Evolutionary conservation across 2,797 vertebrate species (phyloP), one percentile per base, ranked within the genome.

Genomic region (Crocodylus rhombifer): DNA sequence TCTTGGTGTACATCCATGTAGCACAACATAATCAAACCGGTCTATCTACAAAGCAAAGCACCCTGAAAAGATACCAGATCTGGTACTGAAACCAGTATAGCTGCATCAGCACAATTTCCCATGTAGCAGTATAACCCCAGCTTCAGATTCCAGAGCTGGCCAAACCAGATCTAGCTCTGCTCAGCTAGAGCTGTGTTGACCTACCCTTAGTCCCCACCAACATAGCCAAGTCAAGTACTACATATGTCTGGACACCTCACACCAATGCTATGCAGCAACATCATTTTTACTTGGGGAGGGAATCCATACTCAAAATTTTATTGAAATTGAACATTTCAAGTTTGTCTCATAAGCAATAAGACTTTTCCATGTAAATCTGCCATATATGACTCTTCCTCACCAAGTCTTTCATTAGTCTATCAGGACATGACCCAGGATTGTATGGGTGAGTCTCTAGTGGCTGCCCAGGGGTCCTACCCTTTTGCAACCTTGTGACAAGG

Each of bases 381-480:
- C 90, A 80, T 33, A 5, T 26, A 20, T 62, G 77, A 77, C 6
- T 30, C 16, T n/a, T 30, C n/a, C 64, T 67, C 0, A 0, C 64
- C 82, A 61, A n/a, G 25, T n/a, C 36, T n/a, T 73, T 90, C 64
- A 28, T 10, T 73, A 2, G 30, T 63, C 15, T 0, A 0, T 26
- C 20, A 55, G 33, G 36, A 14, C 13, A 5, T 21, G 30, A n/a
- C 65, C 30, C 30, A 30, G 30, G n/a, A 69, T 21, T 69, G 20
- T 30, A 69, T 12, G 11, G 65, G 33, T n/a, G 30, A 69, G 30
- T 12, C 33, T n/a, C 65, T 20, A 36, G 30, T 67, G 65, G 18
- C 65, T 30, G 8, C 30, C 30, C 30, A 69, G 30, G 20, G 10
- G 17, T 33, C 42, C 10, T 51, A 51, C 42, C 42, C 3, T 51